Conservation (phyloP, 2,113 vertebrate genomes). For the Ciconia stormi region DNA sequence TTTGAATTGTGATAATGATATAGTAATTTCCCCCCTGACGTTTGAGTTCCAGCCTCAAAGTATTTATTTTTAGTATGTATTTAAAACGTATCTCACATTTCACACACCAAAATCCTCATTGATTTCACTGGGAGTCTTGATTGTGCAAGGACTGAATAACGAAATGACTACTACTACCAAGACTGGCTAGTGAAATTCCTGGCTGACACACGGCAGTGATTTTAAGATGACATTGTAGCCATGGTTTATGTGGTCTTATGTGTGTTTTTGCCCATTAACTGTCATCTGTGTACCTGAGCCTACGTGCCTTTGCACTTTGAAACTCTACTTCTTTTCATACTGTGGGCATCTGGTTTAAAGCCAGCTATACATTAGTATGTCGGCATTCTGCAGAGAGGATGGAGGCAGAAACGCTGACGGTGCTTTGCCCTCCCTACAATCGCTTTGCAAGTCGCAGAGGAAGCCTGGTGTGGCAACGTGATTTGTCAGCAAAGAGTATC, state of each 20-base stretch:
- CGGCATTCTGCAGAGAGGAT: accelerated
- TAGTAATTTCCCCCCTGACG: background rate
- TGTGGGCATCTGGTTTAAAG: background rate
- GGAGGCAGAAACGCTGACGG: background rate
- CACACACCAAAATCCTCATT: background rate
- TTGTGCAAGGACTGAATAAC: background rate
- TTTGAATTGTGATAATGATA: background rate
- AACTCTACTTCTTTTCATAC: background rate
- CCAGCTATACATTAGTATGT: accelerated
- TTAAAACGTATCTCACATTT: background rate
- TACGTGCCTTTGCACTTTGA: background rate
- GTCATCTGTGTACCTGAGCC: background rate
- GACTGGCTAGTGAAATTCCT: background rate
- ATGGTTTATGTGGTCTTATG: accelerated
- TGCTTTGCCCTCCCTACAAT: background rate
- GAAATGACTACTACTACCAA: background rate
- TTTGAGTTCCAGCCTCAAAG: background rate
- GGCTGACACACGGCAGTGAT: background rate
- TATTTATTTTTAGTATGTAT: background rate
- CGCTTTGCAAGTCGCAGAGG: background rate
- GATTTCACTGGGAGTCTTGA: background rate
- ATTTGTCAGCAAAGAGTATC: background rate
- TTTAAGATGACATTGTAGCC: background rate
- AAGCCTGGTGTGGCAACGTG: accelerated
- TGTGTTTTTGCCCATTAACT: background rate